Conservation (phyloP, 2,888 invertebrate species). For the Xylophagus ater region DNA sequence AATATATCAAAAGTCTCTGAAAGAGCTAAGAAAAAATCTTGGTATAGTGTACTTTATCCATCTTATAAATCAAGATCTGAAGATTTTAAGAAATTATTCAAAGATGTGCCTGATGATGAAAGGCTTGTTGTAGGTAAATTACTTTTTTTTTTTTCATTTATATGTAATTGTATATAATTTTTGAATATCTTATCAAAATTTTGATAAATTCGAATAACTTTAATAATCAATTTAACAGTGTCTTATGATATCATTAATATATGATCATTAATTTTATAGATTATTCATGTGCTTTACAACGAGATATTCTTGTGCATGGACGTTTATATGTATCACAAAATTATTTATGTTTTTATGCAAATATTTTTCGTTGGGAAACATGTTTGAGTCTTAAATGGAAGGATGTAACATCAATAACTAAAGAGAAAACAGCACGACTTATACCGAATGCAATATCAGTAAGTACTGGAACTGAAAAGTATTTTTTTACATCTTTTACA, state of each 20-base stretch:
- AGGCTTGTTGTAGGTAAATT: slow-evolving; percentile 81
- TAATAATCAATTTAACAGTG: too few relatives aligned
- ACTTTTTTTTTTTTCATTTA: slow-evolving; percentile 17
- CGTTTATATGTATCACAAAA: slow-evolving; percentile 91
- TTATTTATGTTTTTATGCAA: slow-evolving; percentile 94
- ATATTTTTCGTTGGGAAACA: slow-evolving; percentile 96
- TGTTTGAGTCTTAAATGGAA: slow-evolving; percentile 73
- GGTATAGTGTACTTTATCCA: slow-evolving; percentile 79
- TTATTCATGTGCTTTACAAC: slow-evolving; percentile 93
- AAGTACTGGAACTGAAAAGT: slow-evolving; percentile 69
- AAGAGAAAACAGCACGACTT: slow-evolving; percentile 86
- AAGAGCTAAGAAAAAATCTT: slow-evolving; percentile 66
- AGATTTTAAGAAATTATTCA: slow-evolving; percentile 86
- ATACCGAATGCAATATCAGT: slow-evolving; percentile 95
- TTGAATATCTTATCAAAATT: slow-evolving; percentile 1
- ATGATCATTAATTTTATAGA: slow-evolving; percentile 52
- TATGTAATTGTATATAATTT: too few relatives aligned
- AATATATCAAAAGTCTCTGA: slow-evolving; percentile 38
- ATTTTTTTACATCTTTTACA: slow-evolving; percentile 90
- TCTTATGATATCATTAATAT: too few relatives aligned
- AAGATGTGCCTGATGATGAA: slow-evolving; percentile 82
- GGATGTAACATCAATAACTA: slow-evolving; percentile 86
- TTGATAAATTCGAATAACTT: too few relatives aligned
- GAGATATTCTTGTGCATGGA: slow-evolving; percentile 92
- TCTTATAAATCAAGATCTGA: slow-evolving; percentile 89